Evolutionary conservation across 2,888 invertebrate genomes (phyloP).

Genomic region (Drepanosiphum platanoidis): DNA sequence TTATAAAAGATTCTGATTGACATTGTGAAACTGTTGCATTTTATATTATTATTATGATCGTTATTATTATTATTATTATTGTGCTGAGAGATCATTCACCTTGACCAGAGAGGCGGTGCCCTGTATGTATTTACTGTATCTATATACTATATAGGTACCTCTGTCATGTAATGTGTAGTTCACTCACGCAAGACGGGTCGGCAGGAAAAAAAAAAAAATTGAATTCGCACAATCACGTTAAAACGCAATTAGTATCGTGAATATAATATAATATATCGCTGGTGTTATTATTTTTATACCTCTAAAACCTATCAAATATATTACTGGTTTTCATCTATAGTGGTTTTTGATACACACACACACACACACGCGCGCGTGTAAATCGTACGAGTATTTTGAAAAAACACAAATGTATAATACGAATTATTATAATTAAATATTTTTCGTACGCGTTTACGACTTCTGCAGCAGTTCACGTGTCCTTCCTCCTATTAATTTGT

Average conservation of each 20-base stretch:
- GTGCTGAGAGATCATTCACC: slow-evolving; percentile 53
- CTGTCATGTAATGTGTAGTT: background rate
- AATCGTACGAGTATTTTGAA: too few relatives aligned
- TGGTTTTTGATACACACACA: background rate
- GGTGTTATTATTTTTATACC: background rate
- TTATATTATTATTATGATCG: slow-evolving; percentile 10
- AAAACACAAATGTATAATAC: too few relatives aligned
- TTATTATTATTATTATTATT: slow-evolving; percentile 26
- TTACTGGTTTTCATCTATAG: background rate
- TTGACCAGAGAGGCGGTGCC: slow-evolving; percentile 49
- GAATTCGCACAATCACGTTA: slow-evolving; percentile 46
- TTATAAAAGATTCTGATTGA: slow-evolving; percentile 45
- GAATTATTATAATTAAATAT: background rate
- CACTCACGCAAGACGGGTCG: slow-evolving; percentile 39
- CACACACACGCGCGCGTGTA: background rate
- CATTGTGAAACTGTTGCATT: slow-evolving; percentile 40
- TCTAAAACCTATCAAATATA: background rate
- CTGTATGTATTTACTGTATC: background rate
- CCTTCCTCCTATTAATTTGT: background rate
- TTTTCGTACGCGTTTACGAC: background rate
- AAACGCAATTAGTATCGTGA: slow-evolving; percentile 22
- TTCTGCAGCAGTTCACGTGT: background rate
- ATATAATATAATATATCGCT: background rate
- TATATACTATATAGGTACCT: background rate
- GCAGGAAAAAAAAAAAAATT: slow-evolving; percentile 19